A percentile compares a stretch with the other conserved stretches of the same genome.
Evolutionary conservation across 2,888 invertebrate species (phyloP).

Genomic region (Cabera pusaria): DNA sequence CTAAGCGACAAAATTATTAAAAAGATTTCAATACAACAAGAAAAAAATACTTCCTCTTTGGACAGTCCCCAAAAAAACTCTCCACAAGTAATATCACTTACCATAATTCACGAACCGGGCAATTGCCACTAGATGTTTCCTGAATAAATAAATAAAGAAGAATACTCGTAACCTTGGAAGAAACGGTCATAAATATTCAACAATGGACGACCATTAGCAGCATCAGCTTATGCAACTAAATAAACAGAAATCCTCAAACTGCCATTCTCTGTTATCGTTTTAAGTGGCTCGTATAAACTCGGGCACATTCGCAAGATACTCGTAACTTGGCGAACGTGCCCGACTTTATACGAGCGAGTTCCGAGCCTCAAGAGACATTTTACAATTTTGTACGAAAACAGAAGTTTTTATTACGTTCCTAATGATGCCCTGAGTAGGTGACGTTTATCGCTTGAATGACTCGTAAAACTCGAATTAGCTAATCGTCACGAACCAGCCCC

Average conservation of each 20-base stretch:
- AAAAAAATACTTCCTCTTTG: too few species aligned
- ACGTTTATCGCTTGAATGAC: conserved; percentile 15
- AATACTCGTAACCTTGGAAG: conserved; percentile 5
- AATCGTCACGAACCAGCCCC: too few species aligned
- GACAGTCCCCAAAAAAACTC: too few species aligned
- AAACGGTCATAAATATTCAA: conserved; percentile 13
- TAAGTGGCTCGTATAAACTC: conserved; percentile 32
- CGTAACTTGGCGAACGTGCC: too few species aligned
- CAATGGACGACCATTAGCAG: conserved; percentile 12
- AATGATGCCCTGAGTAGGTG: conserved; percentile 18
- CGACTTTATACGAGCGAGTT: conserved; percentile 25
- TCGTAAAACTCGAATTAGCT: not conserved
- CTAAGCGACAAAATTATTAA: too few species aligned
- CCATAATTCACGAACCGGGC: too few species aligned
- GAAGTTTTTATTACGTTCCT: conserved; percentile 26
- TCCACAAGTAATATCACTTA: too few species aligned
- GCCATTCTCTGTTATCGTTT: conserved; percentile 24
- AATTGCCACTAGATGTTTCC: not conserved
- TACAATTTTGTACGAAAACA: conserved; percentile 26
- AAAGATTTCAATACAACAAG: too few species aligned
- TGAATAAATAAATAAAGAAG: conserved; percentile 6
- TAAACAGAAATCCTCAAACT: conserved; percentile 14
- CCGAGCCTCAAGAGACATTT: conserved; percentile 19
- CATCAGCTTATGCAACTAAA: conserved; percentile 21
- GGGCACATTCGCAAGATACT: conserved; percentile 26